Base-by-base conservation (phyloP, 1,140 invertebrate species). In the Schlechtendalia chinensis region DNA sequence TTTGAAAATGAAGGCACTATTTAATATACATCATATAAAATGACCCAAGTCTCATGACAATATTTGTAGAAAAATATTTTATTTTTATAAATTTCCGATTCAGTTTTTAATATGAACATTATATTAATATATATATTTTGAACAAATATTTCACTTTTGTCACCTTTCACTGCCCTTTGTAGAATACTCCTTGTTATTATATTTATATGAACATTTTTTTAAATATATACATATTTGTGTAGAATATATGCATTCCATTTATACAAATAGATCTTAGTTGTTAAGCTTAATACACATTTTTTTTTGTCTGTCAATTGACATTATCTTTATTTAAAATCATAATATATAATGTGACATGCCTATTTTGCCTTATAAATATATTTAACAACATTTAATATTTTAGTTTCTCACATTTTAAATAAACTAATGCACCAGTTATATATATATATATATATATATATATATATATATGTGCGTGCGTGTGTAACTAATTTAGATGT, bases 151-250 rank as follows among this genome's bases (percentile, higher is more conserved):
- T 8, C 27, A 50, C 14, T n/a, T n/a, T n/a, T n/a, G n/a, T 61
- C 56, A 63, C 39, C 22, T 79, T 79, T 63, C 75, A 79, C 75
- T 79, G 75, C 75, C 74, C 58, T 45, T 50, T 45, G 24, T 79
- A 63, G n/a, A 79, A 24, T 77, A 77, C 22, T 72, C 58, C 75
- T 79, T 79, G 75, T 79, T 79, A 79, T 79, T 79, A 79, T 63
- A 61, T 79, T 79, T 79, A n/a, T 79, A 79, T 79, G 24, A 79
- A 24, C 58, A 50, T 79, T 63, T 79, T 63, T 74, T 54, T 75
- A 39, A 58, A 24, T 22, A n/a, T 22, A 50, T 63, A 50, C 54
- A 29, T 47, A 63, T 63, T 22, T 58, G n/a, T n/a, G n/a, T n/a
- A n/a, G n/a, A 79, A 63, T 22, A 24, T 58, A 79, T 79, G 75